These are phyloP conservation scores for Nephila pilipes DNA, from an alignment of 1,140 invertebrate species.

Conservation along the genomic window DNA sequence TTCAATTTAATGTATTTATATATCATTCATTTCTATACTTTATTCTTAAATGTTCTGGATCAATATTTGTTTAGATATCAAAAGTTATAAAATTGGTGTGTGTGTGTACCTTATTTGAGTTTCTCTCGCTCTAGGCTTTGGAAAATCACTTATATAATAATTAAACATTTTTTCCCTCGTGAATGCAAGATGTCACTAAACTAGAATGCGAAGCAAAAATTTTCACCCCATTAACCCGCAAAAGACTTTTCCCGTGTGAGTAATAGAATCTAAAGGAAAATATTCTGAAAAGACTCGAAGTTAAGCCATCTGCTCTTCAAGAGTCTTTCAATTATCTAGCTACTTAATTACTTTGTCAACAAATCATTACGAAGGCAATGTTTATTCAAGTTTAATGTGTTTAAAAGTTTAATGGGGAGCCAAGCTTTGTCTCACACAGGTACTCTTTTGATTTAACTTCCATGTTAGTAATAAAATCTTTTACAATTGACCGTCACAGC, in stretches of 20 bases:
- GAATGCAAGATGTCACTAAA: background rate
- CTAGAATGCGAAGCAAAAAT: background rate
- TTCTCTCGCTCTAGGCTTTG: background rate
- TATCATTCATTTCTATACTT: too few species aligned
- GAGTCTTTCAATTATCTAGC: background rate
- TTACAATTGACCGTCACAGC: background rate
- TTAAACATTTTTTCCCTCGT: background rate
- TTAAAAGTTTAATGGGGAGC: background rate
- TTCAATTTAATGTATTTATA: too few species aligned
- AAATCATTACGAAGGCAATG: background rate
- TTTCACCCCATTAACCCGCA: background rate
- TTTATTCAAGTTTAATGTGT: slow-evolving; percentile 5
- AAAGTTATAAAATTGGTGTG: background rate
- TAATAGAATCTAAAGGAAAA: background rate
- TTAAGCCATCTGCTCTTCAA: background rate
- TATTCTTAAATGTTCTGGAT: background rate
- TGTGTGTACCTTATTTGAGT: background rate
- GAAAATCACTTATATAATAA: background rate
- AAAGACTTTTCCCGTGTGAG: background rate
- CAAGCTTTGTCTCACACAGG: background rate
- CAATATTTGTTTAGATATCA: background rate
- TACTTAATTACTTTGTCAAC: slow-evolving; percentile 13
- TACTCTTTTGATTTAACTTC: background rate
- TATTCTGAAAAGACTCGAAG: background rate
- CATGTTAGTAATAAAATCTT: background rate